A percentile compares a stretch with the other conserved stretches of the same genome.
Evolutionary conservation across 2,113 vertebrate genomes (phyloP).

Genomic region (Plestiodon gilberti): DNA sequence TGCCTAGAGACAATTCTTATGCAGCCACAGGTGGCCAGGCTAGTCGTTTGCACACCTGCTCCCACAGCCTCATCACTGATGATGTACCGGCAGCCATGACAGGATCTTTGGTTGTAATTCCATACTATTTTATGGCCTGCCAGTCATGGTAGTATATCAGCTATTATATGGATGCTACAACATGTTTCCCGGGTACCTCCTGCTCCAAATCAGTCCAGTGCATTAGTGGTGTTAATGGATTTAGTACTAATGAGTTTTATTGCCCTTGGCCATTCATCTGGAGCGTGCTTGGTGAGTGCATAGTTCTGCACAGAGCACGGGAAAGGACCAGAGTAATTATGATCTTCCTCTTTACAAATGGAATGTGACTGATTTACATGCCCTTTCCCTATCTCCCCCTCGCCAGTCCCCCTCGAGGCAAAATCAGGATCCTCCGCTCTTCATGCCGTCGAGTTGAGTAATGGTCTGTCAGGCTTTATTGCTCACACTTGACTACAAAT

Average conservation of each 20-base stretch:
- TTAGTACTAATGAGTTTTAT: constrained; percentile 29
- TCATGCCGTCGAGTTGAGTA: neutral
- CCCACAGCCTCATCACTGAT: neutral
- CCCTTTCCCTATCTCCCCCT: fast-evolving
- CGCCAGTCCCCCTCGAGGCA: neutral
- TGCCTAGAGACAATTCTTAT: neutral
- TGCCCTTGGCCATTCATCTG: neutral
- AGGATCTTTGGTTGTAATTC: neutral
- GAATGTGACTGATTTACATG: neutral
- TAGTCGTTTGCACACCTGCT: neutral
- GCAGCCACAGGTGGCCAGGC: neutral
- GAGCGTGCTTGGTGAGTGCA: neutral
- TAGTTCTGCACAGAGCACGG: neutral
- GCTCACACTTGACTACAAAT: neutral
- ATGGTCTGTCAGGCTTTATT: constrained; percentile 14
- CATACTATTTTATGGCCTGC: constrained; percentile 6
- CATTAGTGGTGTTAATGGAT: constrained; percentile 4
- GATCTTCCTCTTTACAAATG: neutral
- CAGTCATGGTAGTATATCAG: neutral
- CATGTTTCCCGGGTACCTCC: neutral
- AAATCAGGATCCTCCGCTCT: neutral
- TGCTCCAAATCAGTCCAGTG: neutral
- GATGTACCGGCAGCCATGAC: neutral
- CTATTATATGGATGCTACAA: neutral
- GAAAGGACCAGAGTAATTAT: neutral